Evolutionary conservation across 2,888 invertebrate genomes (phyloP).

Genomic region (Cerastis rubricosa): DNA sequence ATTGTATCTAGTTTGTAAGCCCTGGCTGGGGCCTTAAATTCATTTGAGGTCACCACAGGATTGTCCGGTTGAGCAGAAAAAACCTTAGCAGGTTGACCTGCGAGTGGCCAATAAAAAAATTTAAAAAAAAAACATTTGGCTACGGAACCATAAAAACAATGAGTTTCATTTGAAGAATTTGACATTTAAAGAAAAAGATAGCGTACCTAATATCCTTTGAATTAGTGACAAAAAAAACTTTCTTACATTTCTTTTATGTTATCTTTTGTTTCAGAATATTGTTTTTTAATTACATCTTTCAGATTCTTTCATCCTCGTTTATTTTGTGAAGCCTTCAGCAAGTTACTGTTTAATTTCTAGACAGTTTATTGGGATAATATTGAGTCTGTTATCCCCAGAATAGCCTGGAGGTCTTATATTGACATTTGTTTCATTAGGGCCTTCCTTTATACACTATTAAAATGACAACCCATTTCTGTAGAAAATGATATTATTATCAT

Average conservation of each 20-base stretch:
- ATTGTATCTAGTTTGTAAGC: no score
- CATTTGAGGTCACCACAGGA: no score
- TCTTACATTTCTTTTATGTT: slow-evolving; percentile 10
- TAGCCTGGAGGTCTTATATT: neutral
- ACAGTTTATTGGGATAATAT: slow-evolving; percentile 2
- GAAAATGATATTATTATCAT: neutral
- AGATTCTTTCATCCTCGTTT: slow-evolving; percentile 12
- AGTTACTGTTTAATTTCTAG: slow-evolving; percentile 30
- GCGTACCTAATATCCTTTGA: neutral
- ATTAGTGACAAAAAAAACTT: neutral
- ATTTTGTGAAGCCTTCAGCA: slow-evolving; percentile 1
- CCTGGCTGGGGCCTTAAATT: no score
- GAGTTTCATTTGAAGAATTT: neutral
- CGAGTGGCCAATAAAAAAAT: no score
- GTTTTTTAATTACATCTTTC: slow-evolving; percentile 16
- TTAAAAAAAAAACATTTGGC: no score
- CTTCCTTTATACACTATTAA: neutral
- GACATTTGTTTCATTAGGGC: slow-evolving; percentile 21
- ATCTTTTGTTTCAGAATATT: slow-evolving; percentile 3
- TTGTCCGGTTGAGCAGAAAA: no score
- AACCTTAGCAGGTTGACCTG: no score
- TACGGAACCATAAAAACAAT: neutral
- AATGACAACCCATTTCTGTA: neutral
- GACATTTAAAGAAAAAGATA: neutral
- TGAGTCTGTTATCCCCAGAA: neutral